Conservation (phyloP, 2,797 vertebrate species). For the Falco peregrinus region DNA sequence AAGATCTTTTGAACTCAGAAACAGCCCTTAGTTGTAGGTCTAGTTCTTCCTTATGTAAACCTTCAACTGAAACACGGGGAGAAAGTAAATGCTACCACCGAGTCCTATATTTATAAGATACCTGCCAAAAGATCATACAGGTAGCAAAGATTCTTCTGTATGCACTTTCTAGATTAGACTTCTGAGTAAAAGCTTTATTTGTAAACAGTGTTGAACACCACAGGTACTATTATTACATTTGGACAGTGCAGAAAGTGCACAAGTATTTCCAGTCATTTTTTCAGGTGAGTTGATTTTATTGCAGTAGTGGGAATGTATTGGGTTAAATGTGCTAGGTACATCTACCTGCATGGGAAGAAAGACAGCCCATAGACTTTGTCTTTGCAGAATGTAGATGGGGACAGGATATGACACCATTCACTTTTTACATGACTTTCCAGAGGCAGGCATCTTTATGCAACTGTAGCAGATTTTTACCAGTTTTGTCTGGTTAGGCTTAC, state of each 20-base stretch:
- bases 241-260: not conserved
- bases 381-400: not conserved
- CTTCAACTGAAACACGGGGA: not conserved
- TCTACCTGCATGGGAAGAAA: not conserved
- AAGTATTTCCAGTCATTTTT: not conserved
- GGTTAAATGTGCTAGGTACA: not conserved
- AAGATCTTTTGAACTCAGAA: not conserved
- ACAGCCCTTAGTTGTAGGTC: not conserved
- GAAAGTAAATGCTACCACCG: not conserved
- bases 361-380: not conserved
- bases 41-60: not conserved
- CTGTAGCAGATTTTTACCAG: not conserved
- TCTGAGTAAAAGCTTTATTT: not conserved
- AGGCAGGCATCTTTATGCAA: not conserved
- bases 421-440: not conserved
- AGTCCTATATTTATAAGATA: not conserved
- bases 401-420: not conserved
- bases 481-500: not conserved
- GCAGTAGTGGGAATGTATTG: not conserved
- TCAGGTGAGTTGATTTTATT: not conserved
- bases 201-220: not conserved
- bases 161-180: not conserved
- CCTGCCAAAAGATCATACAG: not conserved
- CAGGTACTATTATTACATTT: not conserved
- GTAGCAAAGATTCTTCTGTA: not conserved